Evolutionary conservation across 2,113 vertebrate species (phyloP), one percentile per base, ranked within the genome.

Genomic region (Coregonus clupeaformis): DNA sequence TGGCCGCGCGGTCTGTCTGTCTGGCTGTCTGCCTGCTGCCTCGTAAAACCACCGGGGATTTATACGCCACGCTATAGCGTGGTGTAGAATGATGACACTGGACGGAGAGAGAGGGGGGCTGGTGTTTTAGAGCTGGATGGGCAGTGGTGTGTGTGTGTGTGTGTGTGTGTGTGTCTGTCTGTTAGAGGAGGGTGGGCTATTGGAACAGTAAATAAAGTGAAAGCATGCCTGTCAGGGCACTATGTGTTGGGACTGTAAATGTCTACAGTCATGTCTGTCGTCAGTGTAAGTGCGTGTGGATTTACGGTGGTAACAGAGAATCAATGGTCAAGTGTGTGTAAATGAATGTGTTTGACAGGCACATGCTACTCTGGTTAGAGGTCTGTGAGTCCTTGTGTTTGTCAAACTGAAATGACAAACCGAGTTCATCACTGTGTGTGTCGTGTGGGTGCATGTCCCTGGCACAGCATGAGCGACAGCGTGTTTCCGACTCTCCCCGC

Each of bases 21-120:
- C 45, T 11, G 20, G 71, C 52, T 49, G 29, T 71, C 12, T 67
- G 77, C 47, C 7, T 36, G 36, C 32, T 49, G 79, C 82, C 83
- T 85, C 85, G 74, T 87, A 84, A 88, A 80, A 52, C 3, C 47
- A 59, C 42, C 76, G 14, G 59, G 85, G 79, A 88, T 89, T 83
- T 83, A 89, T 83, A 42, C 71, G 68, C 55, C 0, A 13, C 75
- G 74, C 81, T 25, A 71, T 12, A 9, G 52, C 29, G 86, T 83
- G 73, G 1, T 36, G 32, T 36, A 79, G 74, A 86, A 71, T 77
- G 74, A 83, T 68, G 64, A 76, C 73, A 29, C 24, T 6, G 75
- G 80, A 72, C 52, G 63, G 75, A 69, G 74, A 7, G 30, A 65
- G 27, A 5, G 6, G 7, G 55, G 24, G 20, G n/a, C 5, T 55